Conservation (phyloP, 2,113 vertebrate genomes). For the Rousettus leschenaultii region DNA sequence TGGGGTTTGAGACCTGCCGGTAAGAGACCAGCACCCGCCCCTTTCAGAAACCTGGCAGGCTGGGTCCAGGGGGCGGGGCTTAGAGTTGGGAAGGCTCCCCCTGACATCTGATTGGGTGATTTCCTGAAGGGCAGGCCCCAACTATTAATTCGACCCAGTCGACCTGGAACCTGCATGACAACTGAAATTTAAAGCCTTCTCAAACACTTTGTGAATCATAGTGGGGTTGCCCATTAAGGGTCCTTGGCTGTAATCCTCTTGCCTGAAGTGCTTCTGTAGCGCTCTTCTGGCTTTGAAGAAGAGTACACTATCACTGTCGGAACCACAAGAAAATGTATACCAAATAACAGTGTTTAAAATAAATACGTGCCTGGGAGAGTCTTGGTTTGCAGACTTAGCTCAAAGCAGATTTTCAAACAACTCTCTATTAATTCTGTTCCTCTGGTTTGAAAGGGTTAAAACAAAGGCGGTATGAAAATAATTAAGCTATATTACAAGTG, state of each 20-base stretch:
- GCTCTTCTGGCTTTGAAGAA: slow-evolving; percentile 50
- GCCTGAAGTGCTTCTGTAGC: not conserved
- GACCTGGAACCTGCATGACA: slow-evolving; percentile 4
- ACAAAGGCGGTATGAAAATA: not conserved
- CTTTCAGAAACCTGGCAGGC: not conserved
- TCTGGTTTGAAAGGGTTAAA: not conserved
- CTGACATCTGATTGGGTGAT: not conserved
- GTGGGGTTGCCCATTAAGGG: not conserved
- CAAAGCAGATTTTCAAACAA: not conserved
- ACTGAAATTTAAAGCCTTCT: not conserved
- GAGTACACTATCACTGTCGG: not conserved
- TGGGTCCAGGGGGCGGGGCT: not conserved
- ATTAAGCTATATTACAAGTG: not conserved
- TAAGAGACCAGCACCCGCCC: slow-evolving; percentile 59
- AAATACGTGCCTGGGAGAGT: not conserved
- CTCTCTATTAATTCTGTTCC: not conserved
- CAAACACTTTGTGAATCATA: slow-evolving; percentile 50
- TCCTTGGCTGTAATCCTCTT: not conserved
- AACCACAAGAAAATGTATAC: slow-evolving; percentile 39
- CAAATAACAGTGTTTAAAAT: slow-evolving; percentile 65
- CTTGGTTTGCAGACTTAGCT: slow-evolving; percentile 21
- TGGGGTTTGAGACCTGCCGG: slow-evolving; percentile 93
- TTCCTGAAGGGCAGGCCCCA: not conserved
- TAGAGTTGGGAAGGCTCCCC: not conserved
- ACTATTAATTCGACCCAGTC: slow-evolving; percentile 32